Evolutionary conservation across 1,140 invertebrate species (phyloP).

Genomic region (Bombyx mandarina): DNA sequence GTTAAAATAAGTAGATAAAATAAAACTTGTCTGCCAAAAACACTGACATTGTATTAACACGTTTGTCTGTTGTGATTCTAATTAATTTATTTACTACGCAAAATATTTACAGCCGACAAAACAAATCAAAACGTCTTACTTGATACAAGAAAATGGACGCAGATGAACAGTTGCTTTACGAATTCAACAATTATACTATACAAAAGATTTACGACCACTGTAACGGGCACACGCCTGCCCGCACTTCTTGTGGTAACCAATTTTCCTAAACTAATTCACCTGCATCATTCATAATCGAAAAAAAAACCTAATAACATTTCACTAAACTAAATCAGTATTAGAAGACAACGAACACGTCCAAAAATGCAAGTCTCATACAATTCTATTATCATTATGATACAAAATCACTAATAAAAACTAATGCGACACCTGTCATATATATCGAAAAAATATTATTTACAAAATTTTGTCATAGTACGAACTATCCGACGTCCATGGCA

Average conservation of each 20-base stretch:
- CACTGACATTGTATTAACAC: conserved; percentile 64
- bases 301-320: conserved; percentile 29
- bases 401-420: conserved; percentile 46
- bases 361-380: conserved; percentile 36
- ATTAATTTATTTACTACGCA: conserved; percentile 43
- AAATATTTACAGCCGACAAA: conserved; percentile 62
- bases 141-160: conserved; percentile 45
- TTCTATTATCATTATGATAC: conserved; percentile 44
- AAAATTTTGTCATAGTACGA: conserved; percentile 49
- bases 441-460: conserved; percentile 52
- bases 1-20: conserved; percentile 72
- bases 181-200: too few relatives aligned
- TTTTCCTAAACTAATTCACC: conserved; percentile 42
- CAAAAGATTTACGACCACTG: conserved; percentile 27
- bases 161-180: conserved; percentile 43
- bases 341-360: conserved; percentile 30
- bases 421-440: conserved; percentile 39
- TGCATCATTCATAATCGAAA: conserved; percentile 27
- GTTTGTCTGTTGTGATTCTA: conserved; percentile 51
- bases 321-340: conserved; percentile 30
- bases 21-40: conserved; percentile 68
- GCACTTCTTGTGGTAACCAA: conserved; percentile 32
- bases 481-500: conserved; percentile 49
- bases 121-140: conserved; percentile 42
- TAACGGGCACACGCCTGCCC: conserved; percentile 39